A percentile compares a stretch with the other conserved stretches of the same genome.
Conservation (phyloP, 2,797 vertebrate species). For the Scarus forsteni region DNA sequence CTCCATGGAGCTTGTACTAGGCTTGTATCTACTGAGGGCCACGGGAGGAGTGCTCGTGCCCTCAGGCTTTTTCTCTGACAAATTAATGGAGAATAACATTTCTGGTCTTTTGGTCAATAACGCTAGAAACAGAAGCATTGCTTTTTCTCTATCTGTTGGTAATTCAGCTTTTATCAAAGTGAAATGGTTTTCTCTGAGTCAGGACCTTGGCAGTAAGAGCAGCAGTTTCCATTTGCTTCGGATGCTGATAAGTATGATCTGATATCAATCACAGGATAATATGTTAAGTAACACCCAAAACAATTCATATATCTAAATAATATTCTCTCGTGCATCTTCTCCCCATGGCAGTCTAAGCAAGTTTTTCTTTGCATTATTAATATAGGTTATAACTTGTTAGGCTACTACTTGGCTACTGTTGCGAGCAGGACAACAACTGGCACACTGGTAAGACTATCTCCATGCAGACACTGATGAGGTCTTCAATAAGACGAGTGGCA, state of each 20-base stretch:
- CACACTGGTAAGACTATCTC: slow-evolving; percentile 80
- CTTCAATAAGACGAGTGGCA: slow-evolving; percentile 60
- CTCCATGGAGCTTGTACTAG: slow-evolving; percentile 26
- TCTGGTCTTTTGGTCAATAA: no score
- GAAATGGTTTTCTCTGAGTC: slow-evolving; percentile 34
- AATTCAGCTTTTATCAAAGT: slow-evolving; percentile 29
- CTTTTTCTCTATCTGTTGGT: slow-evolving; percentile 5
- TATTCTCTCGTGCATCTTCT: slow-evolving; percentile 45
- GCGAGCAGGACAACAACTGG: slow-evolving; percentile 80
- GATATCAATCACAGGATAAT: slow-evolving; percentile 30
- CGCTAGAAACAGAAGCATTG: background rate
- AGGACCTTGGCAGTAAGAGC: slow-evolving; percentile 67
- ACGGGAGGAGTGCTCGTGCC: slow-evolving; percentile 18
- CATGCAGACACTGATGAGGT: slow-evolving; percentile 81
- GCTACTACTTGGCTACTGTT: slow-evolving; percentile 85
- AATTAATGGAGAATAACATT: slow-evolving; percentile 26
- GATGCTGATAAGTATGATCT: slow-evolving; percentile 35
- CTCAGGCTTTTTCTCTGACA: slow-evolving; percentile 17
- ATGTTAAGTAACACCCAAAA: slow-evolving; percentile 28
- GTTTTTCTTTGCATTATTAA: slow-evolving; percentile 75
- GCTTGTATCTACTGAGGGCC: slow-evolving; percentile 15
- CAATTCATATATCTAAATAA: slow-evolving; percentile 15
- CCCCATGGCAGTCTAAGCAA: slow-evolving; percentile 58
- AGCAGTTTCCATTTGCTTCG: slow-evolving; percentile 36
- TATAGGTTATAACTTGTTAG: slow-evolving; percentile 75